Evolutionary conservation across 37 sponge, comb jelly and placozoan species (phyloP), one percentile per base, ranked within the genome.

Genomic region (Tethya wilhelma): DNA sequence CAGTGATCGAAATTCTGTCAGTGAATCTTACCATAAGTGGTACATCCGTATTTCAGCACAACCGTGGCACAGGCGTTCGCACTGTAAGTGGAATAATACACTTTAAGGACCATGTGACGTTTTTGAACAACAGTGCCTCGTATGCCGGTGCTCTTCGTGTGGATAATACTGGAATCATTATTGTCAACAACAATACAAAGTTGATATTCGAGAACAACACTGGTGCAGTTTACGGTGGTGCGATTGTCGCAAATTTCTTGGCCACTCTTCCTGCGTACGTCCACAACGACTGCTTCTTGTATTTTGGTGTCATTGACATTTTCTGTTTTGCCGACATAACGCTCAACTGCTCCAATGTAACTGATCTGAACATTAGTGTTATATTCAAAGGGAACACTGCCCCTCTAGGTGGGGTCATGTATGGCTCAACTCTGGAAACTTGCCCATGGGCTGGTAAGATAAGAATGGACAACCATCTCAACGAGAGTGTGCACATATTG

Each of bases 121-220:
- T 87, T 28, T 29, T 19, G 30, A 80, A 75, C 34, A 87, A 87
- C 41, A 38, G 71, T 45, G 88, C 43, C 25, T 44, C 74, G 14
- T 69, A 57, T 73, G 88, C 82, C 4, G 88, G 88, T 26, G 88
- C 57, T 1, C 8, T 87, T 3, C 23, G 58, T 4, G 42, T 87
- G 12, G 23, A 26, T 2, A 37, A 59, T 22, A 4, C 31, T 2
- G 64, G 80, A 23, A 42, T 71, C 26, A 20, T 86, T 1, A 32
- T 79, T 7, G 33, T 86, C 22, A 59, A 33, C 8, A 79, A 73
- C 28, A 68, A 76, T 41, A 36, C 75, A 33, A 4, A 44, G 22
- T 5, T 75, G 8, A 26, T 9, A 0, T 75, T 87, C 28, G 8
- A 29, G 22, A 67, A 68, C 44, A 87, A 87, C 62, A 44, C 49